Evolutionary conservation across 2,888 invertebrate species (phyloP).

Genomic region (Drosophila eohydei): DNA sequence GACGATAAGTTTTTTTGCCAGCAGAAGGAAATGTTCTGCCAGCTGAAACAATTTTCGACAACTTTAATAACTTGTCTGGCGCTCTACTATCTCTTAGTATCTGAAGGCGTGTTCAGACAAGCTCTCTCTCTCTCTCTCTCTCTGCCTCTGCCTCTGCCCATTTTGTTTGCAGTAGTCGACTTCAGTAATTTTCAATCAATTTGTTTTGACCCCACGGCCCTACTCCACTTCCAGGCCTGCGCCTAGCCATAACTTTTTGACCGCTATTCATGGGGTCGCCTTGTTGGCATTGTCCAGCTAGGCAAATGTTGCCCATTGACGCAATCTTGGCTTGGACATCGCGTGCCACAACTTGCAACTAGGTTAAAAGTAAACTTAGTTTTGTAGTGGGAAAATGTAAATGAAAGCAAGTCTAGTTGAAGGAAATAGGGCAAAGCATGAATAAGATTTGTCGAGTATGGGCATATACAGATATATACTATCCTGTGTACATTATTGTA

Average conservation of each 20-base stretch:
- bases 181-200: slow-evolving; percentile 35
- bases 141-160: too few species aligned
- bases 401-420: neutral
- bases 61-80: slow-evolving; percentile 3
- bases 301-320: slow-evolving; percentile 52
- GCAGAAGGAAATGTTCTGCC: neutral
- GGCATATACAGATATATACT: neutral
- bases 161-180: neutral
- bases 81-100: slow-evolving; percentile 13
- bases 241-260: slow-evolving; percentile 17
- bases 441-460: neutral
- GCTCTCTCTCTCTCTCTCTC: neutral
- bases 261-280: slow-evolving; percentile 32
- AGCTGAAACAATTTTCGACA: neutral
- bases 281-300: slow-evolving; percentile 21
- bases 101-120: neutral
- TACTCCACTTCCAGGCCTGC: neutral
- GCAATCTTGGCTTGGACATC: slow-evolving; percentile 66
- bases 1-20: neutral
- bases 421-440: neutral
- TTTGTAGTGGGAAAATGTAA: slow-evolving; percentile 1
- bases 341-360: slow-evolving; percentile 64
- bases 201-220: neutral
- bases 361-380: slow-evolving; percentile 57
- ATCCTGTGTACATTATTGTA: slow-evolving; percentile 5